Conservation (phyloP, 2,113 vertebrate species). For the Phrynocephalus versicolor region DNA sequence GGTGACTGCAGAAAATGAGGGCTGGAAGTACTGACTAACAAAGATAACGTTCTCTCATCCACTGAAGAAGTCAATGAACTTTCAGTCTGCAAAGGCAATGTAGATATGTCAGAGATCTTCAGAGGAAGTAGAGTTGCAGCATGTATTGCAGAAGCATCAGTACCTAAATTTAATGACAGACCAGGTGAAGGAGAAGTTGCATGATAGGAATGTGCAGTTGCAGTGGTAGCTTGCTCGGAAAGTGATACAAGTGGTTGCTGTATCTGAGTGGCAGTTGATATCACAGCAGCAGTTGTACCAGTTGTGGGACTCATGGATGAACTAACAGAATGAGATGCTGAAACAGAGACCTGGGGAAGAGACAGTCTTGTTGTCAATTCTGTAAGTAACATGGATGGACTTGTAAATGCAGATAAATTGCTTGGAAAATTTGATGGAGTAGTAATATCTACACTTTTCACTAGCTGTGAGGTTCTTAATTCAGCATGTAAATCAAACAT, state of each 20-base stretch:
- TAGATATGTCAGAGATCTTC: constrained; percentile 36
- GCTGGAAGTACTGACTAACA: constrained; percentile 19
- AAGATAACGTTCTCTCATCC: constrained; percentile 46
- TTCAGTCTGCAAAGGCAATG: constrained; percentile 57
- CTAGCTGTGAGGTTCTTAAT: constrained; percentile 15
- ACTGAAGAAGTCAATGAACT: constrained; percentile 37
- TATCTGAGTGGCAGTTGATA: constrained; percentile 30
- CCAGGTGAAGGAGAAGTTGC: not conserved
- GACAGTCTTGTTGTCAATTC: constrained; percentile 13
- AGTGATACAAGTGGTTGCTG: constrained; percentile 33
- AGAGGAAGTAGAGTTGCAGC: constrained; percentile 26
- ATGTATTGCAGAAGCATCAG: constrained; percentile 28
- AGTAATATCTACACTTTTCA: constrained; percentile 4
- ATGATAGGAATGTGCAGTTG: constrained; percentile 16
- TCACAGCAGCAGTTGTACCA: constrained; percentile 5
- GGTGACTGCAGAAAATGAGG: constrained; percentile 19
- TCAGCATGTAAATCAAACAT: constrained; percentile 23
- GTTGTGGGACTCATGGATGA: constrained; percentile 21
- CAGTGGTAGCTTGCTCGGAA: constrained; percentile 29
- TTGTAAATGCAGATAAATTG: constrained; percentile 20
- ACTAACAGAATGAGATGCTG: constrained; percentile 15
- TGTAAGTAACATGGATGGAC: constrained; percentile 13
- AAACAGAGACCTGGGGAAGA: not conserved
- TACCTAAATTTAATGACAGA: constrained; percentile 34
- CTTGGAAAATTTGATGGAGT: constrained; percentile 24